Conservation (phyloP, 2,797 vertebrate species). For the Manis javanica region DNA sequence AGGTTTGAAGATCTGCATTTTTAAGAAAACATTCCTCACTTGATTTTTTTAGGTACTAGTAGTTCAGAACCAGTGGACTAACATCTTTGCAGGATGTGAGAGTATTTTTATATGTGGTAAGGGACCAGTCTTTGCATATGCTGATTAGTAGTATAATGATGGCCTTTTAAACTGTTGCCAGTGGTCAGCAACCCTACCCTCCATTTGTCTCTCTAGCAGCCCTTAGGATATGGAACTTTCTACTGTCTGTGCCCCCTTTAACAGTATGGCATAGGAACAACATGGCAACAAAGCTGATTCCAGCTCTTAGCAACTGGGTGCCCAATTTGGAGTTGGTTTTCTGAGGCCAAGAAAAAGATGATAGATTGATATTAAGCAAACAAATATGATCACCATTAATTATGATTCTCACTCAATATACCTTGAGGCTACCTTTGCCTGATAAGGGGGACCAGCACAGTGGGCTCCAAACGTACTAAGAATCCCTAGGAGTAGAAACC, state of each 20-base stretch:
- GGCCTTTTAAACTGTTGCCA: neutral
- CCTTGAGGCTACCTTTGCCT: neutral
- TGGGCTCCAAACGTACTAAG: neutral
- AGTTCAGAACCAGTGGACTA: neutral
- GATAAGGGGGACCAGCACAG: neutral
- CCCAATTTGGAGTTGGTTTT: constrained; percentile 3
- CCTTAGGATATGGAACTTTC: neutral
- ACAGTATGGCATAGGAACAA: neutral
- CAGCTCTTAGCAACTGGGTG: neutral
- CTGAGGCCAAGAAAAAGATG: neutral
- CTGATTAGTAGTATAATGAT: neutral
- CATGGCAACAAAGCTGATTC: neutral
- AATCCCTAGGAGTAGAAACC: neutral
- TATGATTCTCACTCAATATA: neutral
- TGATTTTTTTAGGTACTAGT: neutral
- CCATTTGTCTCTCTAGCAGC: neutral
- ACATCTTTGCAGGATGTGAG: neutral
- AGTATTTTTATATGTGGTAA: neutral
- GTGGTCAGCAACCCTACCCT: neutral
- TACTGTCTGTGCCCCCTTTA: neutral
- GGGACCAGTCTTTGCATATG: neutral
- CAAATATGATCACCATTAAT: neutral
- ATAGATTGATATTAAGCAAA: neutral
- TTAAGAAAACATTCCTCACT: neutral
- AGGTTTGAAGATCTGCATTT: neutral